Percentiles rank a stretch among this genome's conserved stretches.
phyloP scores from a whole-genome alignment of 53 echinoderm and acorn worm species.

The Pentamera pediparva region DNA sequence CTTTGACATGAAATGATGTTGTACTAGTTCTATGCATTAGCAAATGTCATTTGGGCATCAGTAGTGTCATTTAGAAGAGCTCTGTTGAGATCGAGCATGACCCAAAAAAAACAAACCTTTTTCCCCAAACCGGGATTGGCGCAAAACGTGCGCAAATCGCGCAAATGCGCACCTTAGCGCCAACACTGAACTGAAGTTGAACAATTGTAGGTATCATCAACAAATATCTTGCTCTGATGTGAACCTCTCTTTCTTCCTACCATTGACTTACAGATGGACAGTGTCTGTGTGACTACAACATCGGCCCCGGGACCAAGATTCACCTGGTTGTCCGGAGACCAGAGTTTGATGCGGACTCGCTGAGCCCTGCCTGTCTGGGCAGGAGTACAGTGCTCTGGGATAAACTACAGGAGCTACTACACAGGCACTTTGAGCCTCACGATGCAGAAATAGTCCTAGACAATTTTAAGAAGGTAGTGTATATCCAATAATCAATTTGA shows the following conservation, averaged over 20 bases:
- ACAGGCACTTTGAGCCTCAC: conserved; percentile 68
- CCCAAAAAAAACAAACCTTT: too few species aligned
- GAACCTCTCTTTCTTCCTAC: background rate
- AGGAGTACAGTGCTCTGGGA: conserved; percentile 85
- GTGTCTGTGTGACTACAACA: conserved; percentile 89
- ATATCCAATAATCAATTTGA: too few species aligned
- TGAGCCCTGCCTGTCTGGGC: conserved; percentile 63
- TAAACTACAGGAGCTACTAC: conserved; percentile 48
- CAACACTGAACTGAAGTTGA: background rate
- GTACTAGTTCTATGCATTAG: too few species aligned
- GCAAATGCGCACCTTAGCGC: background rate
- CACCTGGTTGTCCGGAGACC: conserved; percentile 89
- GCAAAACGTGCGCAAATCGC: too few species aligned
- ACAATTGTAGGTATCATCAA: background rate
- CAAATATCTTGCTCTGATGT: background rate
- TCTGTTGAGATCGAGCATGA: too few species aligned
- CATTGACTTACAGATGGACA: conserved; percentile 60
- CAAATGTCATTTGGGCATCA: too few species aligned
- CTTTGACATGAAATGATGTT: too few species aligned
- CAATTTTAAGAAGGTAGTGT: conserved; percentile 87
- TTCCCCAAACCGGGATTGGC: too few species aligned
- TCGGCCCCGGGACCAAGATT: conserved; percentile 95
- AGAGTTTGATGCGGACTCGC: conserved; percentile 54
- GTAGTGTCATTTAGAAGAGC: too few species aligned
- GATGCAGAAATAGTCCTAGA: conserved; percentile 83